A percentile compares a stretch with the other conserved stretches of the same genome.
Evolutionary conservation across 2,113 vertebrate genomes (phyloP).

Genomic region (Seriola aureovittata): DNA sequence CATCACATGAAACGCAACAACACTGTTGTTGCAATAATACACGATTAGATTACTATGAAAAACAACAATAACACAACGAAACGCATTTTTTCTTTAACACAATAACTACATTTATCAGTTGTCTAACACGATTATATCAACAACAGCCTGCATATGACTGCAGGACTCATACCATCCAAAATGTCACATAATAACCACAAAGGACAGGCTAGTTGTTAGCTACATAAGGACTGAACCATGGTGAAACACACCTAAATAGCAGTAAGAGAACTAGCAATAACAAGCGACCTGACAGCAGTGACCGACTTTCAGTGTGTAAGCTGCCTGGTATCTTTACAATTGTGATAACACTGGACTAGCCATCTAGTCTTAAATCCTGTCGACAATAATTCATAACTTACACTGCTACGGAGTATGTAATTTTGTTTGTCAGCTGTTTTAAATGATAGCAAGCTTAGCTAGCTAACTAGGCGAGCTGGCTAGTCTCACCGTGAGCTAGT

Average conservation of each 20-base stretch:
- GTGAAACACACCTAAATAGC: not conserved
- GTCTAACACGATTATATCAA: not conserved
- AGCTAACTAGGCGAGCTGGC: conserved; percentile 45
- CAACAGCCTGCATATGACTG: not conserved
- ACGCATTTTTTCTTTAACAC: not conserved
- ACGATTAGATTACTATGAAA: not conserved
- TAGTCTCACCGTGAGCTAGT: conserved; percentile 54
- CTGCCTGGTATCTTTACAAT: not conserved
- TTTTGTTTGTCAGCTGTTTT: conserved; percentile 19
- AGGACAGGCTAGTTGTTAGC: not conserved
- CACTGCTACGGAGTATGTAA: not conserved
- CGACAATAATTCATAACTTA: not conserved
- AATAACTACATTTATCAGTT: not conserved
- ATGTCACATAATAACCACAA: not conserved
- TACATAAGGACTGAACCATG: not conserved
- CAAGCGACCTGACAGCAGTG: conserved; percentile 35
- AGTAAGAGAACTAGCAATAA: conserved; percentile 14
- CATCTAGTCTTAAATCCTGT: fast-evolving
- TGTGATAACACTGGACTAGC: not conserved
- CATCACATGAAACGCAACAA: conserved; percentile 9
- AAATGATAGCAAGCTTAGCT: conserved; percentile 37
- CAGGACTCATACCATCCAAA: not conserved
- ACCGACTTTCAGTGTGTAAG: not conserved
- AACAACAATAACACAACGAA: not conserved
- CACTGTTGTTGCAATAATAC: not conserved